Base-by-base conservation (phyloP, 2,888 invertebrate species). In the Synergus gifuensis region DNA sequence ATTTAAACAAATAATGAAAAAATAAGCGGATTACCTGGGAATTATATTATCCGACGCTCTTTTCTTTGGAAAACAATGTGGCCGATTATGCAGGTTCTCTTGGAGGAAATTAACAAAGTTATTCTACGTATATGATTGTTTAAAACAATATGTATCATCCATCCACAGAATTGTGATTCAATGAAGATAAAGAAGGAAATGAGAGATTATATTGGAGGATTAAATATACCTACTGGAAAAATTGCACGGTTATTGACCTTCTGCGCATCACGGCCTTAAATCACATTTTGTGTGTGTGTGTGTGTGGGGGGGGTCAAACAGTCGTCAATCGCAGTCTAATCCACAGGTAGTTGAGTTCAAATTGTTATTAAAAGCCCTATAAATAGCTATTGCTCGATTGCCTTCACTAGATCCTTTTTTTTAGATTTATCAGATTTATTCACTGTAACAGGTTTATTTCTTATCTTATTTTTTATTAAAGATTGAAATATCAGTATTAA, bases 231-330 rank as follows among this genome's bases (percentile, higher is more conserved):
- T 36, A 36, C 36, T 54, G 69, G 69, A 69, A 69, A 16, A 54
- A 49, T 69, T 49, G 22, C 49, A n/a, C 69, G 69, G 49, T 36
- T 69, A 69, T 49, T 69, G 69, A 69, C 54, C 16, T n/a, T n/a
- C 69, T 28, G 14, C 69, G 28, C 28, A 49, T 22, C 22, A 49
- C 49, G 16, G 64, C 40, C 11, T 46, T 69, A 69, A 69, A 36
- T 69, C 60, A 8, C n/a, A n/a, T n/a, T n/a, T n/a, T n/a, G n/a
- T n/a, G n/a, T n/a, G n/a, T n/a, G n/a, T n/a, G n/a, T n/a, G n/a
- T n/a, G n/a, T n/a, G n/a, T n/a, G n/a, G n/a, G n/a, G n/a, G n/a
- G n/a, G n/a, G 64, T 40, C 42, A 64, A n/a, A 40, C 40, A 40
- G 58, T 9, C 60, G 22, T 11, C 60, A 60, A 22, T 9, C 22